Evolutionary conservation across 2,888 invertebrate species (phyloP), one percentile per base, ranked within the genome.

Genomic region (Venusia cambrica): DNA sequence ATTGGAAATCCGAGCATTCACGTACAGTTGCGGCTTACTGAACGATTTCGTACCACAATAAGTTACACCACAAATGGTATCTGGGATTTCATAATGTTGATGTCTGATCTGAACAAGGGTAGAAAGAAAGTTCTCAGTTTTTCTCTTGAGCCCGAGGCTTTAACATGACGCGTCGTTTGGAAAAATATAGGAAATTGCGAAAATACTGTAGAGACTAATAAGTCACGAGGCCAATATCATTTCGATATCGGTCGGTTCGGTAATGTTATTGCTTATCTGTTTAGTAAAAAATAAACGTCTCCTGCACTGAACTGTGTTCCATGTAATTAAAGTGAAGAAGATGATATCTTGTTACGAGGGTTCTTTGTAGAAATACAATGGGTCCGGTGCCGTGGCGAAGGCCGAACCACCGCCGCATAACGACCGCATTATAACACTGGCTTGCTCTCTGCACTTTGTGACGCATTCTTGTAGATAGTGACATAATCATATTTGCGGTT

Each of bases 371-470:
- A 45, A 56, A 58, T 50, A 81, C 79, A 84, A 84, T 81, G 69
- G 72, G 60, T 59, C 71, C 68, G 72, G 75, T 71, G 68, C 75
- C 74, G 80, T 77, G 70, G 73, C 77, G 83, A 84, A 87, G 87
- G 87, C 66, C 80, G 74, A 68, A 53, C 63, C 70, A 73, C 49
- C 74, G 55, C 68, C 65, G 79, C 76, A 76, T 78, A 78, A 83
- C 74, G 73, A 68, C 63, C 70, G 75, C 74, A 75, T 73, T 73
- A 50, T 55, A 61, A 55, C 51, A 62, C 50, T 56, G 44, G 54
- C 48, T 53, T 45, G 49, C 40, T 38, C 38, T 51, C 54, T 57
- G 62, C 60, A 47, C 45, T 49, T 47, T 57, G 52, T 59, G 66
- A 63, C 60, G 57, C 60, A 62, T 60, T 61, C 46, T 55, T 54